Percentiles rank a stretch among this genome's conserved stretches.
phyloP scores from a whole-genome alignment of 1,140 invertebrate species.

The Dendrolimus kikuchii region DNA sequence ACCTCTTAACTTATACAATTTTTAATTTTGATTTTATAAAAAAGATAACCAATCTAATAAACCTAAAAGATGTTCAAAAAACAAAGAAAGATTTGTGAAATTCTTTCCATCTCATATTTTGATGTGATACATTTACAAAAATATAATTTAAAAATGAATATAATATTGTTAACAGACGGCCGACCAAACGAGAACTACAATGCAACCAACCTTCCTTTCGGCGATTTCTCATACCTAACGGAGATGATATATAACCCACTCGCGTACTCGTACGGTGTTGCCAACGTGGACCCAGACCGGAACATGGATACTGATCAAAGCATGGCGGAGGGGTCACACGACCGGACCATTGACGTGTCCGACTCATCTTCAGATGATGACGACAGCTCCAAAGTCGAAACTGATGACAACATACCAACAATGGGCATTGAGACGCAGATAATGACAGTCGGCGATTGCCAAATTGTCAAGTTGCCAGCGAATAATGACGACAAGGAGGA shows the following conservation, averaged over 20 bases:
- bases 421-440: slow-evolving; percentile 50
- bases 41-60: too few relatives aligned
- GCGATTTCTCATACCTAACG: slow-evolving; percentile 73
- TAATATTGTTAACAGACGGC: slow-evolving; percentile 32
- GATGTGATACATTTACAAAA: too few relatives aligned
- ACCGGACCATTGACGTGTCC: slow-evolving; percentile 53
- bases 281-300: slow-evolving; percentile 50
- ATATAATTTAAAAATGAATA: neutral
- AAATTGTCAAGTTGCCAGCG: slow-evolving; percentile 59
- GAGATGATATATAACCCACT: slow-evolving; percentile 67
- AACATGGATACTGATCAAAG: slow-evolving; percentile 45
- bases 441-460: slow-evolving; percentile 65
- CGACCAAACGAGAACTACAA: slow-evolving; percentile 72
- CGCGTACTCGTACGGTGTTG: slow-evolving; percentile 48
- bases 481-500: slow-evolving; percentile 42
- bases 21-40: too few relatives aligned
- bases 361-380: slow-evolving; percentile 55
- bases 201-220: slow-evolving; percentile 72
- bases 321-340: slow-evolving; percentile 35
- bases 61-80: too few relatives aligned
- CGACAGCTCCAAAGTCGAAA: slow-evolving; percentile 27
- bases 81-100: too few relatives aligned
- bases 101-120: too few relatives aligned
- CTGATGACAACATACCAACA: slow-evolving; percentile 44
- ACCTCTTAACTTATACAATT: too few relatives aligned